These are phyloP conservation scores for Ondatra zibethicus DNA, from an alignment of 2,113 vertebrate genomes.

Conservation along the genomic window DNA sequence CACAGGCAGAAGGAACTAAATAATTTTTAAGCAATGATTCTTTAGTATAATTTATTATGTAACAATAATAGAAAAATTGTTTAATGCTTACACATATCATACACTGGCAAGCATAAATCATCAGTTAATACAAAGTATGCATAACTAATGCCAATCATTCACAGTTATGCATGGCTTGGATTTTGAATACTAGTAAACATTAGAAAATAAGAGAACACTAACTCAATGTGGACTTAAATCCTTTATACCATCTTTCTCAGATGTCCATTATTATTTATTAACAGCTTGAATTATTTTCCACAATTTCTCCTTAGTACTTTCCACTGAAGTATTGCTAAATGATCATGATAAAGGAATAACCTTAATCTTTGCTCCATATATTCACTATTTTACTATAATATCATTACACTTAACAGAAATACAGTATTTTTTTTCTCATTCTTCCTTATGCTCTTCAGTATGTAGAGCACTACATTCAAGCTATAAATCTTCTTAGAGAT, in stretches of 20 bases:
- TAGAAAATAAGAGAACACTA: too few species aligned
- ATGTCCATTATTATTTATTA: neutral
- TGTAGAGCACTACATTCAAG: neutral
- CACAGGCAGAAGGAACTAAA: too few species aligned
- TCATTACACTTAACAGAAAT: constrained; percentile 14
- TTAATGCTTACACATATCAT: too few species aligned
- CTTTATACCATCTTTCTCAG: neutral
- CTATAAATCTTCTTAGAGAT: neutral
- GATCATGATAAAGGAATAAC: neutral
- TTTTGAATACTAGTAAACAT: too few species aligned
- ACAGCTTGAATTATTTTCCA: neutral
- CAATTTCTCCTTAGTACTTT: neutral
- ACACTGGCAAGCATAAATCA: too few species aligned
- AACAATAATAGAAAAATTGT: too few species aligned
- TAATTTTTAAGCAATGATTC: too few species aligned
- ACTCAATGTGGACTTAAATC: too few species aligned
- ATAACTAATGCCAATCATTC: too few species aligned
- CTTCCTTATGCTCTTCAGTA: neutral
- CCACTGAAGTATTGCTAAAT: neutral
- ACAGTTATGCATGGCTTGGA: too few species aligned
- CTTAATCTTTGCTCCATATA: constrained; percentile 31
- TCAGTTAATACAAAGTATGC: too few species aligned
- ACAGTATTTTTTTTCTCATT: neutral
- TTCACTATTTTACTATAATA: neutral
- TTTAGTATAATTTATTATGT: too few species aligned